These are phyloP conservation scores for Lacerta viridis DNA, from an alignment of 2,797 vertebrate species.

Conservation along the genomic window DNA sequence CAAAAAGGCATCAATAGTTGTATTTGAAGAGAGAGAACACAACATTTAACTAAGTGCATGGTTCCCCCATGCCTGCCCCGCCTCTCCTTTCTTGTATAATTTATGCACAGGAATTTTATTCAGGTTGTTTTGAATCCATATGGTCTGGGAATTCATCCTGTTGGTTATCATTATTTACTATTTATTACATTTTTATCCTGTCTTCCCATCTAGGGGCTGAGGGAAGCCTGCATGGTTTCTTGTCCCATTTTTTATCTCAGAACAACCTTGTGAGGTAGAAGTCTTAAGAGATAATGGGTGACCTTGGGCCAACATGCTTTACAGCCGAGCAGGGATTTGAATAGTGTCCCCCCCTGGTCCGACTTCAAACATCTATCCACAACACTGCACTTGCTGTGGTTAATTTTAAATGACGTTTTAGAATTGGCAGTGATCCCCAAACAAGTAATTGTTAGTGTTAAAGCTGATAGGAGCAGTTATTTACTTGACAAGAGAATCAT, in stretches of 20 bases:
- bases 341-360: neutral
- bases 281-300: neutral
- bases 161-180: neutral
- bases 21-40: constrained; percentile 13
- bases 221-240: neutral
- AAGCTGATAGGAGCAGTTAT: neutral
- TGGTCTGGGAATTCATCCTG: too few relatives aligned
- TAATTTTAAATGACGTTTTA: neutral
- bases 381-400: neutral
- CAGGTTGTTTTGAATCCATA: too few relatives aligned
- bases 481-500: neutral
- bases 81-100: neutral
- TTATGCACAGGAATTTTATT: neutral
- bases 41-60: neutral
- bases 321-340: neutral
- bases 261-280: neutral
- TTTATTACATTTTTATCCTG: neutral
- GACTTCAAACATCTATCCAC: neutral
- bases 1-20: constrained; percentile 34
- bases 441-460: neutral
- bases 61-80: neutral
- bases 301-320: neutral
- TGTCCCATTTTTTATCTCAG: neutral
- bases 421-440: neutral
- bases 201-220: neutral